Percentiles rank a stretch among this genome's conserved stretches.
Conservation (phyloP, 2,797 vertebrate species). For the Oophaga sylvatica region DNA sequence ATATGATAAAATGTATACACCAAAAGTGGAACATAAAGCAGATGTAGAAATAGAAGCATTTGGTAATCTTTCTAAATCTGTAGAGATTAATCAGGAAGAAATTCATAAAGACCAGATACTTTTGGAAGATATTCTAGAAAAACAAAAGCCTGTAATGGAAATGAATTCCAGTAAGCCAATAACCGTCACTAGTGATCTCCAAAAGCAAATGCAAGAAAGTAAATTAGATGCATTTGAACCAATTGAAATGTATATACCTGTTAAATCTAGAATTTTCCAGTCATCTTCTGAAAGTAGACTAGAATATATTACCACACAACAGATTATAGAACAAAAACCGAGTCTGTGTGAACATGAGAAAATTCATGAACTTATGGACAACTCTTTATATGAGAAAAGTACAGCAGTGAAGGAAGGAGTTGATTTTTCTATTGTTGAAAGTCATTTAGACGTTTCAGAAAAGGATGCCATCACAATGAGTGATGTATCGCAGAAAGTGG, state of each 20-base stretch:
- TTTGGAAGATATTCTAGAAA: neutral
- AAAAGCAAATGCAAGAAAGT: neutral
- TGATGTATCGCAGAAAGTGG: neutral
- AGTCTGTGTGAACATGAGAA: neutral
- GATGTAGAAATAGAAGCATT: neutral
- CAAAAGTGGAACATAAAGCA: neutral
- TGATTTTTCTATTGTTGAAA: neutral
- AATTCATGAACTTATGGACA: neutral
- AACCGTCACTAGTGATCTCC: neutral
- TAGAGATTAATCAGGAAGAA: neutral
- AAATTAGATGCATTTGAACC: neutral
- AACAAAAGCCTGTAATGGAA: neutral
- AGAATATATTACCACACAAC: neutral
- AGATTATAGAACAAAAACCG: neutral
- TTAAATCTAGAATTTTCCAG: constrained; percentile 30
- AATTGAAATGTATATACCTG: neutral
- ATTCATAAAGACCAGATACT: neutral
- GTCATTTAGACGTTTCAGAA: neutral
- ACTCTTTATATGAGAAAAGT: neutral
- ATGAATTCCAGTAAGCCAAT: neutral
- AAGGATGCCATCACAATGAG: neutral
- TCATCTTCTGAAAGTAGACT: neutral
- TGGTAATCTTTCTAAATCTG: neutral
- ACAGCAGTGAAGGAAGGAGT: neutral
- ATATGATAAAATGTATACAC: neutral